Evolutionary conservation across 2,888 invertebrate species (phyloP).

Genomic region (Coecobrya sp.): DNA sequence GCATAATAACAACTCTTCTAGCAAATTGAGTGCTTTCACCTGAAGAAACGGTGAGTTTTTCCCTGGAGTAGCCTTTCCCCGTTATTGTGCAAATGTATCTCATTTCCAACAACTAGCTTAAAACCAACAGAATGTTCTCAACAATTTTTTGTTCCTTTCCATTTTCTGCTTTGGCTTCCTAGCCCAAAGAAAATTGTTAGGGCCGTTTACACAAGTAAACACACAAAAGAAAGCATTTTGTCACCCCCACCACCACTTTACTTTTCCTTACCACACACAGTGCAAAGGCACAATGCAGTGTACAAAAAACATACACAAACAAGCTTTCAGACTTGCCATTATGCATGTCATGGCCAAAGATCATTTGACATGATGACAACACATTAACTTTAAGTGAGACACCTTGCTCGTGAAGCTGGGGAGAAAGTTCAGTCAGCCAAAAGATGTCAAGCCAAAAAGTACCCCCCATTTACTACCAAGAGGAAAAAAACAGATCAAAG

Average conservation of each 20-base stretch:
- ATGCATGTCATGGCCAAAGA: slow-evolving; percentile 19
- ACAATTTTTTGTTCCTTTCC: slow-evolving; percentile 1
- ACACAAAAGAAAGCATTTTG: slow-evolving; percentile 46
- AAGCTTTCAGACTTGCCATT: slow-evolving; percentile 27
- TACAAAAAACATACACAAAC: neutral
- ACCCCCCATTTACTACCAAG: neutral
- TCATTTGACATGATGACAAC: slow-evolving; percentile 63
- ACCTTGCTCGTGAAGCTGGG: slow-evolving; percentile 18
- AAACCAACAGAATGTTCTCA: neutral
- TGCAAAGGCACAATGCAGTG: neutral
- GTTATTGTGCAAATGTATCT: neutral
- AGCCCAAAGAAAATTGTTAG: neutral
- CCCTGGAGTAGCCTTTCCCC: neutral
- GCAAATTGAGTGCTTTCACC: slow-evolving; percentile 19
- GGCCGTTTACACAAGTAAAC: neutral
- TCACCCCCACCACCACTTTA: slow-evolving; percentile 26
- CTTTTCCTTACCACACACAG: neutral
- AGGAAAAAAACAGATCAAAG: neutral
- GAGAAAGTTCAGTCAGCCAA: neutral
- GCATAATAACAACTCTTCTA: neutral
- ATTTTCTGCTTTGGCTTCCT: slow-evolving; percentile 44
- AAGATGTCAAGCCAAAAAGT: slow-evolving; percentile 46
- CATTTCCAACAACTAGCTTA: neutral
- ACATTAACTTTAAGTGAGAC: slow-evolving; percentile 73
- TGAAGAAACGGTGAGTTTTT: neutral